These are phyloP conservation scores for Notothenia rossii DNA, from an alignment of 2,113 vertebrate species.

Conservation along the genomic window DNA sequence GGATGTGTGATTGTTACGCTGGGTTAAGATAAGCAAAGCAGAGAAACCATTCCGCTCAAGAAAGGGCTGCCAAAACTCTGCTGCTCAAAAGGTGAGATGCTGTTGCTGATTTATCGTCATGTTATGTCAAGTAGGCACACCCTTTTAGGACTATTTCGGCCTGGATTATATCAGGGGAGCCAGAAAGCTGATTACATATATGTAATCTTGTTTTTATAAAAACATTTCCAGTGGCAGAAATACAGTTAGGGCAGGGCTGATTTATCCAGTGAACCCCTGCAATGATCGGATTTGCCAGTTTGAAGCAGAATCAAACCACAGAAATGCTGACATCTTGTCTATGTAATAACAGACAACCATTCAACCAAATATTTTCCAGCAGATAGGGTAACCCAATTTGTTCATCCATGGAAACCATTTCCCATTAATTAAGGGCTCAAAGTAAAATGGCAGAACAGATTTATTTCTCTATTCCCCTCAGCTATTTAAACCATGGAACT, in stretches of 20 bases:
- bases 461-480: not conserved
- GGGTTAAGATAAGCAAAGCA: conserved; percentile 37
- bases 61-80: conserved; percentile 9
- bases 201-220: conserved; percentile 61
- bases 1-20: not conserved
- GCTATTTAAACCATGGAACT: conserved; percentile 2
- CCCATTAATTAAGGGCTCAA: conserved; percentile 4
- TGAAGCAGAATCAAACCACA: conserved; percentile 15
- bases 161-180: conserved; percentile 41
- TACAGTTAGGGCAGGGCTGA: not conserved
- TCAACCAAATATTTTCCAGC: conserved; percentile 34
- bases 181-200: conserved; percentile 58
- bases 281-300: conserved; percentile 16
- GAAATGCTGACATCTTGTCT: conserved; percentile 31
- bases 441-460: conserved; percentile 10
- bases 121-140: conserved; percentile 37
- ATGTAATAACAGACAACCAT: conserved; percentile 16
- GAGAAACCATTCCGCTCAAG: conserved; percentile 38
- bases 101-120: conserved; percentile 31
- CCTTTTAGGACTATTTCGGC: conserved; percentile 41
- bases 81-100: conserved; percentile 39
- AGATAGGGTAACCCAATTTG: conserved; percentile 11
- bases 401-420: conserved; percentile 15
- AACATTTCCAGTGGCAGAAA: conserved; percentile 53
- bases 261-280: conserved; percentile 6